Percentiles rank a stretch among this genome's conserved stretches.
Conservation (phyloP, 2,113 vertebrate species). For the Nibea coibor region DNA sequence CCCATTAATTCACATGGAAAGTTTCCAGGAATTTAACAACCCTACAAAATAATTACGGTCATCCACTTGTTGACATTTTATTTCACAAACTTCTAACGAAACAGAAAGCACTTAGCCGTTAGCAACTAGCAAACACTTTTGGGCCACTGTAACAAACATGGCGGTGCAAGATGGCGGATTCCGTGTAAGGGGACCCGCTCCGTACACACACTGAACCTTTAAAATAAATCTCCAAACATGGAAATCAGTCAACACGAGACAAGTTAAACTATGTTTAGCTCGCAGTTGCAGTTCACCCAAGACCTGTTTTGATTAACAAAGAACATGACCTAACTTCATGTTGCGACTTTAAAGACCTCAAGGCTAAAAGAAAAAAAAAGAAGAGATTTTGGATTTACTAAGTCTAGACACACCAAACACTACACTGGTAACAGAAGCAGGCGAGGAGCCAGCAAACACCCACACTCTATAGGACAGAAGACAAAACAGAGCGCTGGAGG, state of each 20-base stretch:
- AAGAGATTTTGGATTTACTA: background rate
- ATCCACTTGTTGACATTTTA: too few species aligned
- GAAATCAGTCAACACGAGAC: background rate
- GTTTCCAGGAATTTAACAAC: too few species aligned
- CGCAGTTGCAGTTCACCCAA: background rate
- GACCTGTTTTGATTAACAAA: conserved; percentile 6
- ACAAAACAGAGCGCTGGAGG: conserved; percentile 55
- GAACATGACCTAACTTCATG: background rate
- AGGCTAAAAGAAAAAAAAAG: conserved; percentile 4
- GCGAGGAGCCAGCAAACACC: conserved; percentile 48
- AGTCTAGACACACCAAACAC: conserved; percentile 37
- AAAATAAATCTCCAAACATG: background rate
- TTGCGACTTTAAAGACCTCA: conserved; percentile 30
- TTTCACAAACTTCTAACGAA: too few species aligned
- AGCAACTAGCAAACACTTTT: too few species aligned
- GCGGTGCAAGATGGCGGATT: too few species aligned
- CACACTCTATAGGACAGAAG: conserved; percentile 24
- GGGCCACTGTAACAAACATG: too few species aligned
- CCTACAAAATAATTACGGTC: too few species aligned
- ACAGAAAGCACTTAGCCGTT: too few species aligned
- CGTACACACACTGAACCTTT: too few species aligned
- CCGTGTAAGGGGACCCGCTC: too few species aligned
- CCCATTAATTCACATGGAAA: too few species aligned
- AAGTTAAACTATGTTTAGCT: background rate
- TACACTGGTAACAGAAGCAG: conserved; percentile 29